phyloP scores from a whole-genome alignment of 2,113 vertebrate species.

The Perca schrenkii region DNA sequence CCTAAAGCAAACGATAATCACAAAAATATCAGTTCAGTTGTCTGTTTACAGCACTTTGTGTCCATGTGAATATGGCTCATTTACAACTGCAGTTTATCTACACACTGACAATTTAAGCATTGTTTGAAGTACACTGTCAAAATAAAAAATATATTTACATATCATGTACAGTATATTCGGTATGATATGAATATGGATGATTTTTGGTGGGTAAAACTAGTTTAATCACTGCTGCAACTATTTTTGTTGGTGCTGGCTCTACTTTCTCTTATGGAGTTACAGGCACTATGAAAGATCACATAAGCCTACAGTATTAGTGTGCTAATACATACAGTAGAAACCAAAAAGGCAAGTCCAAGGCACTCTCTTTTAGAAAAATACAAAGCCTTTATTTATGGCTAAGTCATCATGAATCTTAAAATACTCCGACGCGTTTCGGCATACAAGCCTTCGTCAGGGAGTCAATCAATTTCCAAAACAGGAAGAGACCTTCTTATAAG shows the following conservation, averaged over 20 bases:
- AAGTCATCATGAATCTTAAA: too few species aligned
- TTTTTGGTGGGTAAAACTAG: neutral
- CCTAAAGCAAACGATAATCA: constrained; percentile 11
- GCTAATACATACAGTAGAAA: too few species aligned
- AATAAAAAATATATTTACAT: neutral
- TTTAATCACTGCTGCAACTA: constrained; percentile 16
- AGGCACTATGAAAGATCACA: constrained; percentile 34
- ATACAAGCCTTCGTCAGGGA: too few species aligned
- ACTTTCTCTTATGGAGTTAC: constrained; percentile 61
- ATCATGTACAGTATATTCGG: neutral
- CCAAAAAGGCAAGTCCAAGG: too few species aligned
- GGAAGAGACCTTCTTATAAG: too few species aligned
- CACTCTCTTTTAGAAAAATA: too few species aligned
- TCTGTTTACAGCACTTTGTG: neutral
- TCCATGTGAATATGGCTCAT: neutral
- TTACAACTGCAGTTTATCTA: neutral
- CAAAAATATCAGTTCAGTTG: neutral
- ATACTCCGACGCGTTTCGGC: too few species aligned
- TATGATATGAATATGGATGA: neutral
- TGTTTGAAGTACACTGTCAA: neutral
- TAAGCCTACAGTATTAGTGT: neutral
- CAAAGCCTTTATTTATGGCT: too few species aligned
- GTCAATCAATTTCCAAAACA: too few species aligned
- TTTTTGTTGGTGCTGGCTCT: constrained; percentile 55
- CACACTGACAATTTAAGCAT: neutral